Percentiles rank a stretch among this genome's conserved stretches.
phyloP scores from a whole-genome alignment of 2,888 invertebrate species.

The Colletes collaris region DNA sequence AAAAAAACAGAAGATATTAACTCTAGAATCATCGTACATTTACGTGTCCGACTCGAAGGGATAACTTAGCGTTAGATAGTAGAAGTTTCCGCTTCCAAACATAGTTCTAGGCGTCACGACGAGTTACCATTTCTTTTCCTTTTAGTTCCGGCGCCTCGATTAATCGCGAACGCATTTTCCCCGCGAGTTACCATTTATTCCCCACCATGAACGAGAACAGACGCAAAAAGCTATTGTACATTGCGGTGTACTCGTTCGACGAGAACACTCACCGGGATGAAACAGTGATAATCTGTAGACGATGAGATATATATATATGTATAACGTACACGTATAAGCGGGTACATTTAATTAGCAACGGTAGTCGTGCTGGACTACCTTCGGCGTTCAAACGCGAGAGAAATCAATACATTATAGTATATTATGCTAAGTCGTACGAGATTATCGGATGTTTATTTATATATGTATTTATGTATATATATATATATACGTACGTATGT shows the following conservation, averaged over 20 bases:
- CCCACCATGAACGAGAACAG: background rate
- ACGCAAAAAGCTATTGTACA: conserved; percentile 1
- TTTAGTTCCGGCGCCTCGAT: conserved; percentile 30
- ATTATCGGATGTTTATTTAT: conserved; percentile 49
- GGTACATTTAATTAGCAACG: conserved; percentile 42
- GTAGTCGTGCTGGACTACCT: conserved; percentile 38
- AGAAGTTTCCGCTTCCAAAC: conserved; percentile 5
- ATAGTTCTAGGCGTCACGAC: conserved; percentile 18
- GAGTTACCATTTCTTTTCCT: conserved; percentile 43
- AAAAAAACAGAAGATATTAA: too few relatives aligned
- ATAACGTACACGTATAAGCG: conserved; percentile 34
- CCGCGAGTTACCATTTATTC: conserved; percentile 39
- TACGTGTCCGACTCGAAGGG: background rate
- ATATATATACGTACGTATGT: background rate
- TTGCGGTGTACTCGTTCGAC: conserved; percentile 45
- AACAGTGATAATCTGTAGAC: conserved; percentile 52
- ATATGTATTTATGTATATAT: background rate
- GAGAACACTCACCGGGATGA: conserved; percentile 34
- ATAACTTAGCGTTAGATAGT: conserved; percentile 17
- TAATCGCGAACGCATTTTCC: conserved; percentile 43
- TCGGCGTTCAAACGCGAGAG: conserved; percentile 30
- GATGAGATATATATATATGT: conserved; percentile 19
- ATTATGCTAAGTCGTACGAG: conserved; percentile 49
- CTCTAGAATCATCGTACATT: background rate
- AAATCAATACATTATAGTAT: conserved; percentile 49